These are phyloP conservation scores for Lamprotornis superbus DNA, from an alignment of 2,113 vertebrate genomes.

Conservation along the genomic window DNA sequence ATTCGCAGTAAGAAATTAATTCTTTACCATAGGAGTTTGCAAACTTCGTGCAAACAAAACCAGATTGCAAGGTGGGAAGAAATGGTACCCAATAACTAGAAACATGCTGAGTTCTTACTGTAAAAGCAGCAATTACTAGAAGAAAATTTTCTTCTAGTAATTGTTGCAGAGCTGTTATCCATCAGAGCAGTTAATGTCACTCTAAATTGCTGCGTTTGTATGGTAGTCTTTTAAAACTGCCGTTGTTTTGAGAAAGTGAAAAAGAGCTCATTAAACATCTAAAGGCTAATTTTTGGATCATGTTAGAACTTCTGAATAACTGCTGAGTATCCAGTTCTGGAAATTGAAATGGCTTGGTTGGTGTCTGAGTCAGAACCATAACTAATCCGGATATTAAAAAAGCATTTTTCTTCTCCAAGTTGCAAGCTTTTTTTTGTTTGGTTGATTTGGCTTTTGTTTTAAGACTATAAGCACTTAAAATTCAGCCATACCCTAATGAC, in stretches of 20 bases:
- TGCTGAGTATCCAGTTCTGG: background rate
- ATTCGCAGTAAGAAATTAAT: background rate
- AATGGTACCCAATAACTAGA: background rate
- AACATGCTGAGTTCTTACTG: background rate
- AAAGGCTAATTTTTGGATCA: background rate
- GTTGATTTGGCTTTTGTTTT: background rate
- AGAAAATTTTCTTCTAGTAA: slow-evolving; percentile 13
- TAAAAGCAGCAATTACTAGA: background rate
- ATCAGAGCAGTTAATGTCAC: background rate
- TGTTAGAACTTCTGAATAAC: background rate
- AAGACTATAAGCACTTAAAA: background rate
- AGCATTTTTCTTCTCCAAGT: background rate
- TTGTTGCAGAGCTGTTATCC: background rate
- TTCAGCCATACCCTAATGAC: background rate
- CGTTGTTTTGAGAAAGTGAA: background rate
- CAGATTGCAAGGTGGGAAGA: background rate
- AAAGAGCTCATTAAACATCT: background rate
- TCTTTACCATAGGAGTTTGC: background rate
- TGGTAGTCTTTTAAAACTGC: background rate
- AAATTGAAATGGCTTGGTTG: background rate
- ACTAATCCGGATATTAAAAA: background rate
- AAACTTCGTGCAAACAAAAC: background rate
- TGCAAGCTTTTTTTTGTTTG: background rate
- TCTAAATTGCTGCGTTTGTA: background rate
- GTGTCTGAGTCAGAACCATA: background rate